Base-by-base conservation (phyloP, 2,797 vertebrate genomes). In the Sebastes iracundus region DNA sequence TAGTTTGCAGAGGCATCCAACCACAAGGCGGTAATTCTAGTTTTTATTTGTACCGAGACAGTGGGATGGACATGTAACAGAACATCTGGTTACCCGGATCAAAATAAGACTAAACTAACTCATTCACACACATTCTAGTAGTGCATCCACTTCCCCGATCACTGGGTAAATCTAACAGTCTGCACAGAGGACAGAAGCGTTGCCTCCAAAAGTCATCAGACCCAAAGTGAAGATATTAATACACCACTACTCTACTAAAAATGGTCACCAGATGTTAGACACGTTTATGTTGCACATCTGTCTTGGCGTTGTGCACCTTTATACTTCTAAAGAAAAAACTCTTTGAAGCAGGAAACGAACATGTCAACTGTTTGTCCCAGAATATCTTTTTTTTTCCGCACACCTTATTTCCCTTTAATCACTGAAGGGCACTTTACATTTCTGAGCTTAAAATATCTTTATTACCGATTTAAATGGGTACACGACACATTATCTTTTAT, bases 311-410 rank as follows among this genome's bases (percentile, higher is more conserved):
- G 3, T 62, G 42, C 18, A 42, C 8, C 33, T 65, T 33, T 35
- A 5, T 10, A 27, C 20, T 30, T 66, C 6, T 7, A 42, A 42
- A 42, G 16, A 42, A 38, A 81, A 42, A 9, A n/a, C 9, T 8
- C 72, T 81, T 69, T 56, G 69, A 83, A 77, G 65, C 42, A 64
- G 33, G 52, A 80, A 72, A 80, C 80, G 6, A 76, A 79, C 60
- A 74, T 33, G 52, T 82, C 55, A 68, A 16, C 23, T 60, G 67
- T 52, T 7, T 66, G 33, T 79, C 71, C 59, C 13, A 76, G 30
- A 75, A 78, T 65, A 22, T 74, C 0, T 66, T 6, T 66, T 75
- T 75, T 61, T 38, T 20, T 10, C n/a, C n/a, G 8, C 9, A 18
- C 42, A 30, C 42, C 52, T 63, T 60, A 53, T 80, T 75, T 77